These are phyloP conservation scores for Rhopalosiphum nymphaeae DNA, from an alignment of 2,888 invertebrate species.

Conservation along the genomic window DNA sequence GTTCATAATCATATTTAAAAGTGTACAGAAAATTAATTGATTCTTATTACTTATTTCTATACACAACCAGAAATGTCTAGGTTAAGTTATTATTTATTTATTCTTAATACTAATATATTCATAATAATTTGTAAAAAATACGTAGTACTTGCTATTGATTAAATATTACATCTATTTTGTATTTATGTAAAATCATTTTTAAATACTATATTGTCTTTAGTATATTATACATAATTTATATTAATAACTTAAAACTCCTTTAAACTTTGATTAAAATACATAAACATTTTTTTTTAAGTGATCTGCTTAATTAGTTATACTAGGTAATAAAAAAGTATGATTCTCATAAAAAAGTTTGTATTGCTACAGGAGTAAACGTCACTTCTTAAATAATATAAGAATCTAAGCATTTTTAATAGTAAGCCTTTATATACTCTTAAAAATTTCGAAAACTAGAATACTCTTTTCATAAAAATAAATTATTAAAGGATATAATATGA, in stretches of 20 bases:
- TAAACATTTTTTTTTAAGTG: no score
- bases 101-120: background rate
- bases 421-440: no score
- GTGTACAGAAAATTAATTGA: no score
- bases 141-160: background rate
- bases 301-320: background rate
- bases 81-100: fast-evolving
- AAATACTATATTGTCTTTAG: background rate
- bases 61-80: background rate
- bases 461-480: background rate
- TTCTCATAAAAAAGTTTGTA: background rate
- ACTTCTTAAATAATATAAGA: background rate
- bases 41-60: background rate
- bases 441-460: background rate
- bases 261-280: background rate
- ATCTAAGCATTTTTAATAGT: no score
- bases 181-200: background rate
- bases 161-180: background rate
- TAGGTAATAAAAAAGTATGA: background rate
- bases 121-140: background rate
- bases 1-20: no score
- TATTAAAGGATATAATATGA: background rate
- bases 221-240: background rate
- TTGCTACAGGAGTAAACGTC: background rate
- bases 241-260: background rate